These are phyloP conservation scores for Epinephelus malabaricus DNA, from an alignment of 2,797 vertebrate genomes.

Conservation along the genomic window DNA sequence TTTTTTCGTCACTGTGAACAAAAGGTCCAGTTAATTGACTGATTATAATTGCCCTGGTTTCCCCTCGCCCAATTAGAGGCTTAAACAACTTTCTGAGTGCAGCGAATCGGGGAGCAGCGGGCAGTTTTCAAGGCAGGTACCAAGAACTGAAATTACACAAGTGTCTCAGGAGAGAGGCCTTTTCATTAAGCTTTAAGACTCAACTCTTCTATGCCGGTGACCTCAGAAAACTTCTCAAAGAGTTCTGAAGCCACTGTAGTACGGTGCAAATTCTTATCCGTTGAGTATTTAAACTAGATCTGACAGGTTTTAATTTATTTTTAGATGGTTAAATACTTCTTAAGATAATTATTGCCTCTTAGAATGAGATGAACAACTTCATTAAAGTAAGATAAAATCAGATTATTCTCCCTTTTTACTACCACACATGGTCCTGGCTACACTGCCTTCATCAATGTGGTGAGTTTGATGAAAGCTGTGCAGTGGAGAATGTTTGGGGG, in stretches of 20 bases:
- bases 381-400: slow-evolving; percentile 9
- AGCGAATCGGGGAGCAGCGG: slow-evolving; percentile 54
- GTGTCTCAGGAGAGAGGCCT: slow-evolving; percentile 68
- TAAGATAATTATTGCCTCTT: not conserved
- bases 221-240: slow-evolving; percentile 60
- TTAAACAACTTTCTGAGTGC: slow-evolving; percentile 72
- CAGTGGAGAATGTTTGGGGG: slow-evolving; percentile 1
- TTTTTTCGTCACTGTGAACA: slow-evolving; percentile 67
- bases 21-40: slow-evolving; percentile 83
- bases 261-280: slow-evolving; percentile 14
- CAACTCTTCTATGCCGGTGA: slow-evolving; percentile 46
- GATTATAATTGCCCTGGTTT: slow-evolving; percentile 81
- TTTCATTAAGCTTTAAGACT: slow-evolving; percentile 79
- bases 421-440: not conserved
- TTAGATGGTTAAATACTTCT: slow-evolving; percentile 3
- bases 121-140: slow-evolving; percentile 72
- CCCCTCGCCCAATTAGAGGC: slow-evolving; percentile 76
- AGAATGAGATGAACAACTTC: not conserved
- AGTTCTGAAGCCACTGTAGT: slow-evolving; percentile 34
- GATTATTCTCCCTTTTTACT: not conserved
- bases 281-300: slow-evolving; percentile 2
- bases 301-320: slow-evolving; percentile 16
- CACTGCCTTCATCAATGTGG: not conserved
- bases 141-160: slow-evolving; percentile 69
- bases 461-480: slow-evolving; percentile 13